Evolutionary conservation across 1,140 invertebrate species (phyloP), one percentile per base, ranked within the genome.

Genomic region (Vollenhovia emeryi): DNA sequence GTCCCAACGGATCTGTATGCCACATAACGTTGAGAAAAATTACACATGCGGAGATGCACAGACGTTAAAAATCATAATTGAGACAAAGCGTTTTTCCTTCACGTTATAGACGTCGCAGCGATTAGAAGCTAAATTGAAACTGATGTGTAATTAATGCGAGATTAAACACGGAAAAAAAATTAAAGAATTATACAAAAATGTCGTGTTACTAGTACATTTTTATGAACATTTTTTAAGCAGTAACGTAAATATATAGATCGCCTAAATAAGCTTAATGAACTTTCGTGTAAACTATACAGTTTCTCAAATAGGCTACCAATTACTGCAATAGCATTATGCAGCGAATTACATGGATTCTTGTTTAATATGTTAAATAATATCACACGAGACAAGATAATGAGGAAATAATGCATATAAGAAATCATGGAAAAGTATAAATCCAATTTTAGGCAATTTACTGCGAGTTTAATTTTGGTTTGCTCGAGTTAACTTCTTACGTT

Each of bases 31-130:
- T 57, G 11, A 40, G 7, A 21, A 0, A 27, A 66, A 7, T n/a
- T 64, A 21, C 1, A n/a, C 27, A 9, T 78, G 5, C 8, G n/a
- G 15, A n/a, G 8, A 36, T 78, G 3, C n/a, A 40, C 7, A 55
- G 40, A 45, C 62, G 62, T 62, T 76, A 76, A 60, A 27, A 48
- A 62, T 52, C 21, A 40, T 79, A 79, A 79, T 79, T 79, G 9
- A 68, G 21, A 68, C 11, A 52, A 27, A 79, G 21, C 13, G 9
- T 52, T 68, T 13, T n/a, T 27, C 1, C 4, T 40, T 21, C 13
- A 13, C 13, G 9, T 66, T 30, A n/a, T 24, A 21, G 13, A 79
- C 30, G n/a, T 79, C 7, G n/a, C 8, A 13, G 59, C 21, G 21
- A 55, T 79, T 79, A 64, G 45, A 52, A n/a, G 21, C 15, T 36